A percentile compares a stretch with the other conserved stretches of the same genome.
Evolutionary conservation across 2,113 vertebrate species (phyloP).

Genomic region (Canis aureus): DNA sequence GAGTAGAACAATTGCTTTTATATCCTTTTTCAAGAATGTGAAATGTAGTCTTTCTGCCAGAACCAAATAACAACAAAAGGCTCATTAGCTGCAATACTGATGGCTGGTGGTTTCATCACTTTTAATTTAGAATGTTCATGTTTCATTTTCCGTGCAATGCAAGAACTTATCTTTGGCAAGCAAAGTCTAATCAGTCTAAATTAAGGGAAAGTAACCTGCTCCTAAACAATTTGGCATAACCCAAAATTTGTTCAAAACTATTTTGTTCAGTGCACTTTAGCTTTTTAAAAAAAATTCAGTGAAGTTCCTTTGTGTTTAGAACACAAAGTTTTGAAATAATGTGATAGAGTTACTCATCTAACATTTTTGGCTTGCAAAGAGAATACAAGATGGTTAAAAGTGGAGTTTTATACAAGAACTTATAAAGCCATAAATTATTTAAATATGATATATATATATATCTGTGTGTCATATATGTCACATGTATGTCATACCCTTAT

Average conservation of each 20-base stretch:
- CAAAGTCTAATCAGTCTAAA: not conserved
- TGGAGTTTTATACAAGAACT: not conserved
- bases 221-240: not conserved
- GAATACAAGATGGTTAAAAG: constrained; percentile 33
- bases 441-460: not conserved
- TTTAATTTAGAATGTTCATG: not conserved
- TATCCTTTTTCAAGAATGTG: not conserved
- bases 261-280: constrained; percentile 15
- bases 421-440: constrained; percentile 2
- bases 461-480: not conserved
- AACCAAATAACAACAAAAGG: constrained; percentile 14
- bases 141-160: not conserved
- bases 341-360: not conserved
- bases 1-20: not conserved
- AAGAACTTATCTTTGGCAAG: constrained; percentile 13
- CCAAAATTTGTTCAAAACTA: not conserved
- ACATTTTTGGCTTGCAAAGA: constrained; percentile 14
- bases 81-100: not conserved
- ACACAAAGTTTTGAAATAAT: constrained; percentile 27
- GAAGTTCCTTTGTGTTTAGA: not conserved
- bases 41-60: not conserved
- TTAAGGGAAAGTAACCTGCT: not conserved
- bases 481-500: not conserved
- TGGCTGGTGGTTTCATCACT: not conserved
- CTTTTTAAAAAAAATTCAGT: not conserved